Conservation (phyloP, 1,140 invertebrate species). For the Cyphomyrmex costatus region DNA sequence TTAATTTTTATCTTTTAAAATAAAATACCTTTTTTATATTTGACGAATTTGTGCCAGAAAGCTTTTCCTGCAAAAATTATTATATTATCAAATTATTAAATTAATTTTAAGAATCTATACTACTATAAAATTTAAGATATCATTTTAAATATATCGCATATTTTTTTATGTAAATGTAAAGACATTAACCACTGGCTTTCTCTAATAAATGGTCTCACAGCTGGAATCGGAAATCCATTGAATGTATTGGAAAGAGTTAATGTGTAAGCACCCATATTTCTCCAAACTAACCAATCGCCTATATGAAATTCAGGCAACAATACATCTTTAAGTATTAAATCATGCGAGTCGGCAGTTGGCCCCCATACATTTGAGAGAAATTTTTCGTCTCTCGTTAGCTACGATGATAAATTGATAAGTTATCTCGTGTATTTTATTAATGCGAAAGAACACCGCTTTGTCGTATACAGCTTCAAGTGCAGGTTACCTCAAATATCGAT, state of each 20-base stretch:
- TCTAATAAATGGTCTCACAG: conserved; percentile 82
- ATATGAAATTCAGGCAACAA: conserved; percentile 86
- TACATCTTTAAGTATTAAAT: conserved; percentile 87
- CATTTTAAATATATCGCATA: neutral
- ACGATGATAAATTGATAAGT: neutral
- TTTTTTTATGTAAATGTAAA: neutral
- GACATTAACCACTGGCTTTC: conserved; percentile 72
- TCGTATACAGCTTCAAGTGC: neutral
- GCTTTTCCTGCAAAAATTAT: conserved; percentile 27
- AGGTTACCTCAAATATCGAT: conserved; percentile 83
- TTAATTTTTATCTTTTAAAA: neutral
- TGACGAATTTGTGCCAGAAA: conserved; percentile 14
- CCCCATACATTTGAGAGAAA: conserved; percentile 88
- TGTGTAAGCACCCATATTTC: conserved; percentile 89
- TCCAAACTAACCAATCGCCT: conserved; percentile 88
- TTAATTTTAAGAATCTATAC: neutral
- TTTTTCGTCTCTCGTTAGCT: conserved; percentile 70
- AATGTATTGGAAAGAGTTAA: conserved; percentile 87
- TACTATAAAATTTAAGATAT: neutral
- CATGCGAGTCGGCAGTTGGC: conserved; percentile 90
- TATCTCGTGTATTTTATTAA: neutral
- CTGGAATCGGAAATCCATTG: conserved; percentile 88
- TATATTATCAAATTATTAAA: neutral
- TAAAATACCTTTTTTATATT: neutral
- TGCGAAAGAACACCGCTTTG: neutral